These are phyloP conservation scores for Trichonephila clavata DNA, from an alignment of 1,140 invertebrate genomes.

Conservation along the genomic window DNA sequence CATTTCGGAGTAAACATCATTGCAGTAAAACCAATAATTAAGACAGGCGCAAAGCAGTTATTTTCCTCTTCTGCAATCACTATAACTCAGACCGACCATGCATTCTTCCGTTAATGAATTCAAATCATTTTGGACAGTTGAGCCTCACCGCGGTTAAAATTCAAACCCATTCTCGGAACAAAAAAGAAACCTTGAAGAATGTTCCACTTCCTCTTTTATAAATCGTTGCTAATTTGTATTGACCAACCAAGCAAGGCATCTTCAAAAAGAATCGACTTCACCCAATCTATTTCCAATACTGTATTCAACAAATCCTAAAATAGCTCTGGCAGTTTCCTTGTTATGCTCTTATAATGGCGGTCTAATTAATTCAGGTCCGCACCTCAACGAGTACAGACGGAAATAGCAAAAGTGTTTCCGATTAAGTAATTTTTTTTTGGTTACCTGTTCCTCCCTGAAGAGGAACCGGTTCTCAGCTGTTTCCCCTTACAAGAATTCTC, in stretches of 20 bases:
- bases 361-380: conserved; percentile 16
- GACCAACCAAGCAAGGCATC: neutral
- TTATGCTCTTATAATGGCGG: neutral
- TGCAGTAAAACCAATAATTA: too few species aligned
- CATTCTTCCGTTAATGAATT: too few species aligned
- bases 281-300: neutral
- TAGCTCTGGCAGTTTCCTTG: neutral
- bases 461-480: neutral
- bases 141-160: neutral
- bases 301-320: neutral
- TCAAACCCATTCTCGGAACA: neutral
- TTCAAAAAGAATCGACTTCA: neutral
- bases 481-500: neutral
- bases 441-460: neutral
- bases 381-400: conserved; percentile 15
- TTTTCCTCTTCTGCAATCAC: too few species aligned
- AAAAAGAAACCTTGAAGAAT: conserved; percentile 26
- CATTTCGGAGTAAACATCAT: too few species aligned
- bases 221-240: neutral
- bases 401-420: conserved; percentile 34
- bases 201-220: neutral
- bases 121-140: neutral
- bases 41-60: too few species aligned
- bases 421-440: neutral
- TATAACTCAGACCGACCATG: too few species aligned